phyloP scores from a whole-genome alignment of 1,140 invertebrate genomes.

The Andrena cerasifolii region DNA sequence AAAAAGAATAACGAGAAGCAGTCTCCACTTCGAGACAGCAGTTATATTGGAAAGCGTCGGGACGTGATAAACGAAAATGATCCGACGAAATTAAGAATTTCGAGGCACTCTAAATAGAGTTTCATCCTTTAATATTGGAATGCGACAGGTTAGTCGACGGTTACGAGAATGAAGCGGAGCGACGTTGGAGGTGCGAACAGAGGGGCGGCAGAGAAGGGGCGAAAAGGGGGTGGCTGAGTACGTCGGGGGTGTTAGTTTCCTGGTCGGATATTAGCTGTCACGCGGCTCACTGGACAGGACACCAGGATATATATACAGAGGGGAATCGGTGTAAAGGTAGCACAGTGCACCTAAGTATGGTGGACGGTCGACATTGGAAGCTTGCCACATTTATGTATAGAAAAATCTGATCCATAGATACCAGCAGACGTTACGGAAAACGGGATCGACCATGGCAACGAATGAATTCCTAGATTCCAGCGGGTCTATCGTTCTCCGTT shows the following conservation, averaged over 20 bases:
- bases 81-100: background rate
- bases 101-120: slow-evolving; percentile 49
- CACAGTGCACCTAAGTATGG: slow-evolving; percentile 59
- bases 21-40: too few relatives aligned
- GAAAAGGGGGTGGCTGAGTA: slow-evolving; percentile 34
- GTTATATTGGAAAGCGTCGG: background rate
- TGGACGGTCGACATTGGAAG: slow-evolving; percentile 64
- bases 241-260: slow-evolving; percentile 79
- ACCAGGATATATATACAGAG: slow-evolving; percentile 63
- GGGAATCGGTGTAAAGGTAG: slow-evolving; percentile 66
- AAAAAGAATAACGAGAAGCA: too few relatives aligned
- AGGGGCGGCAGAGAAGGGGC: slow-evolving; percentile 11
- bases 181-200: slow-evolving; percentile 48
- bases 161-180: slow-evolving; percentile 32
- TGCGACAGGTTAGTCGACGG: slow-evolving; percentile 64
- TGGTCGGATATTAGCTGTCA: slow-evolving; percentile 82
- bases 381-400: slow-evolving; percentile 70
- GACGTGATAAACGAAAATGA: background rate
- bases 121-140: slow-evolving; percentile 61
- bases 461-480: slow-evolving; percentile 59
- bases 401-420: slow-evolving; percentile 63
- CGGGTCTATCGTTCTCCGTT: slow-evolving; percentile 34
- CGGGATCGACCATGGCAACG: slow-evolving; percentile 50
- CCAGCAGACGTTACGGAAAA: slow-evolving; percentile 59
- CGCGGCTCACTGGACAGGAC: slow-evolving; percentile 80